phyloP scores from a whole-genome alignment of 2,113 vertebrate species.

The Ochotona curzoniae region DNA sequence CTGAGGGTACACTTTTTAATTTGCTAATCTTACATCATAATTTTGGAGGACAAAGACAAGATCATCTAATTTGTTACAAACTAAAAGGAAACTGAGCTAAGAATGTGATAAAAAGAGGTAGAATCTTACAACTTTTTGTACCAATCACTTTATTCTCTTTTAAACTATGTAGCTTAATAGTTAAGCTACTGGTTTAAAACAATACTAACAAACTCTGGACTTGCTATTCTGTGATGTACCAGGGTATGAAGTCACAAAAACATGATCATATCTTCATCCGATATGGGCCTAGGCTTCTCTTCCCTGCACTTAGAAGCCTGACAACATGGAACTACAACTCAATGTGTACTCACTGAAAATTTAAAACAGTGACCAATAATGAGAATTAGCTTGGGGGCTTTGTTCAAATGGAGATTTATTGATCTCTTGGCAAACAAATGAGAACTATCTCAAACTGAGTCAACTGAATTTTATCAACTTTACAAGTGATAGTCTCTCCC shows the following conservation, averaged over 20 bases:
- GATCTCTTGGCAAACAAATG: background rate
- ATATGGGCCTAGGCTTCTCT: no score
- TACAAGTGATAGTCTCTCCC: background rate
- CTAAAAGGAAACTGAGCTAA: no score
- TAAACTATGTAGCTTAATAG: background rate
- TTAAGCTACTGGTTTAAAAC: background rate
- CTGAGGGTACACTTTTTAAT: no score
- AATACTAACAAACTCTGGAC: background rate
- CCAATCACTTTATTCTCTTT: no score
- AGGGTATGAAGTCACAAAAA: background rate
- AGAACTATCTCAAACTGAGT: background rate
- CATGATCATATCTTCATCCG: background rate
- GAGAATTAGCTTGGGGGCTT: background rate
- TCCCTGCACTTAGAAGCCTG: no score
- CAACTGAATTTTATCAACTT: background rate
- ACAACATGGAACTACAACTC: background rate
- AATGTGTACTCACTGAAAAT: background rate
- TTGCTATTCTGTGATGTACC: background rate
- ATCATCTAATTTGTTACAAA: no score
- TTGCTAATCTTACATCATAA: no score
- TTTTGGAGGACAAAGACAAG: no score
- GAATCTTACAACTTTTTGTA: no score
- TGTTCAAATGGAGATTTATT: background rate
- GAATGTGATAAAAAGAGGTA: no score
- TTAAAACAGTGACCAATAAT: background rate